phyloP scores from a whole-genome alignment of 2,113 vertebrate genomes.

The Boleophthalmus pectinirostris region DNA sequence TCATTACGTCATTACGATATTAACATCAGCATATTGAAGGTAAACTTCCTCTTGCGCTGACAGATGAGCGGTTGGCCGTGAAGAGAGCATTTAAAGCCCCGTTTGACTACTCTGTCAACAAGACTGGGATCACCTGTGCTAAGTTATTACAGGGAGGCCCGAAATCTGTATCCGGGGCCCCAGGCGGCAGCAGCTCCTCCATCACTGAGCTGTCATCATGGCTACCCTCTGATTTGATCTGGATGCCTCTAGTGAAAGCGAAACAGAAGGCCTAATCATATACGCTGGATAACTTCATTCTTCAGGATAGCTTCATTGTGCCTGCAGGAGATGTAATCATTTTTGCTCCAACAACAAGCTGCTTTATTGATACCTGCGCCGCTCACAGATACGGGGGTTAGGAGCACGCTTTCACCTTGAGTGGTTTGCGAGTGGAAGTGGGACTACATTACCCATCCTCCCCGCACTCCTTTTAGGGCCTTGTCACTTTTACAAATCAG shows the following conservation, averaged over 20 bases:
- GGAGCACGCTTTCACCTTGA: slow-evolving; percentile 78
- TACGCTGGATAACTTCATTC: slow-evolving; percentile 67
- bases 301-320: slow-evolving; percentile 66
- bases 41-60: slow-evolving; percentile 10
- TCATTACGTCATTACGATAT: not conserved
- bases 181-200: slow-evolving; percentile 50
- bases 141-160: slow-evolving; percentile 82
- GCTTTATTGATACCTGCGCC: slow-evolving; percentile 68
- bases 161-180: slow-evolving; percentile 42
- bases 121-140: slow-evolving; percentile 83
- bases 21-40: not conserved
- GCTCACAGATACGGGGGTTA: slow-evolving; percentile 63
- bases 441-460: slow-evolving; percentile 73
- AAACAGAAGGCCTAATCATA: slow-evolving; percentile 72
- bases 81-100: slow-evolving; percentile 30
- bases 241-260: slow-evolving; percentile 62
- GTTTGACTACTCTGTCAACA: slow-evolving; percentile 89
- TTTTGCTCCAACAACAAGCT: slow-evolving; percentile 65
- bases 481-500: slow-evolving; percentile 80
- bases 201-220: slow-evolving; percentile 62
- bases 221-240: slow-evolving; percentile 60
- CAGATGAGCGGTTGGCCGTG: slow-evolving; percentile 18
- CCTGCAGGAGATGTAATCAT: slow-evolving; percentile 65
- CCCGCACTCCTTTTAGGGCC: slow-evolving; percentile 75
- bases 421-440: slow-evolving; percentile 67